These are phyloP conservation scores for Contarinia nasturtii DNA, from an alignment of 1,140 invertebrate species.

Conservation along the genomic window DNA sequence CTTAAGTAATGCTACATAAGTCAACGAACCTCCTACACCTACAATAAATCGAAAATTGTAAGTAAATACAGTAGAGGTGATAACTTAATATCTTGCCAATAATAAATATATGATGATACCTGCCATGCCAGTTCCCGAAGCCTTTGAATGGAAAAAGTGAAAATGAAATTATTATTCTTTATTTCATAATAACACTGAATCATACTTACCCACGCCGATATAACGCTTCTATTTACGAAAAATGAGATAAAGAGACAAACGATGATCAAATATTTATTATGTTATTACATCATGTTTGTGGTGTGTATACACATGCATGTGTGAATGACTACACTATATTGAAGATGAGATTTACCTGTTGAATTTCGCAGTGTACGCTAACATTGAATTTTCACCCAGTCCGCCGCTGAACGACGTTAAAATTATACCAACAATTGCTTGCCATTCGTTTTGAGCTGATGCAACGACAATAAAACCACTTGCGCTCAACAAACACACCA, in stretches of 20 bases:
- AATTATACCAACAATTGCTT: slow-evolving; percentile 53
- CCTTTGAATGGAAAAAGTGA: no score
- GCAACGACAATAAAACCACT: slow-evolving; percentile 47
- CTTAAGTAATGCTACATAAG: slow-evolving; percentile 45
- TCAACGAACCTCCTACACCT: slow-evolving; percentile 44
- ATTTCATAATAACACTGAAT: no score
- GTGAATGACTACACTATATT: no score
- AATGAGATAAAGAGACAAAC: not conserved
- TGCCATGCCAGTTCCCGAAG: slow-evolving; percentile 68
- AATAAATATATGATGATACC: slow-evolving; percentile 30
- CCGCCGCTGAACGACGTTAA: slow-evolving; percentile 55
- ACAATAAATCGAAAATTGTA: no score
- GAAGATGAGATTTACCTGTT: slow-evolving; percentile 33
- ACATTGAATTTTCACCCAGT: slow-evolving; percentile 62
- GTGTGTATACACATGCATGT: slow-evolving; percentile 4
- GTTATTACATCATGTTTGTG: not conserved
- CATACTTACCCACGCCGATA: slow-evolving; percentile 73
- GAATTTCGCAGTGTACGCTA: slow-evolving; percentile 53
- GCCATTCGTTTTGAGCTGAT: slow-evolving; percentile 30
- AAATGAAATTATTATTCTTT: no score
- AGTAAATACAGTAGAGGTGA: no score
- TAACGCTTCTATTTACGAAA: slow-evolving; percentile 36
- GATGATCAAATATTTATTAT: no score
- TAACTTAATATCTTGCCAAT: no score
- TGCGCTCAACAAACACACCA: slow-evolving; percentile 35